Conservation (phyloP, 2,797 vertebrate genomes). For the Falco naumanni region DNA sequence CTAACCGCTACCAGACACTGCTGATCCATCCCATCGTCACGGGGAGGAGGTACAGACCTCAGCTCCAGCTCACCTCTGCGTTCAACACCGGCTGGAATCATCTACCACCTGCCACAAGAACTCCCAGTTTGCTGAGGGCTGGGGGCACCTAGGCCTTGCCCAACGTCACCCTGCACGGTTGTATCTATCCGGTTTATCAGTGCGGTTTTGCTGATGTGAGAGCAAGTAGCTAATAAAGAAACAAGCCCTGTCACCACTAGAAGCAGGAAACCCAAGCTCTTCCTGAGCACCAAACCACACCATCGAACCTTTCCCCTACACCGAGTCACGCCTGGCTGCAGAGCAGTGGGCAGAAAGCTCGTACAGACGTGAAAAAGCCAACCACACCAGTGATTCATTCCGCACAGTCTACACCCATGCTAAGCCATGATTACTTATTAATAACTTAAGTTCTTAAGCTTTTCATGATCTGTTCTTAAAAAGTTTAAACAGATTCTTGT, state of each 20-base stretch:
- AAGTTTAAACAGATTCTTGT: not conserved
- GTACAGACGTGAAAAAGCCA: not conserved
- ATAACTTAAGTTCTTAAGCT: not conserved
- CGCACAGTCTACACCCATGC: not conserved
- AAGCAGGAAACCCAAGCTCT: not conserved
- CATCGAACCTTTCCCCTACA: rapidly evolving
- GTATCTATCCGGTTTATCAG: not conserved
- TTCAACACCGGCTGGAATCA: not conserved
- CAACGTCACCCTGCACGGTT: not conserved
- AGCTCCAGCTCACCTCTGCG: not conserved
- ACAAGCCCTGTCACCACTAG: not conserved
- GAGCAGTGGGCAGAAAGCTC: not conserved
- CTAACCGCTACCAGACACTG: not conserved
- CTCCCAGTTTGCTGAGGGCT: not conserved
- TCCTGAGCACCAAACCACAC: not conserved
- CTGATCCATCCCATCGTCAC: not conserved
- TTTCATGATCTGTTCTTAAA: not conserved
- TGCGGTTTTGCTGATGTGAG: not conserved
- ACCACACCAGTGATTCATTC: not conserved
- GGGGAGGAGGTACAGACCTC: not conserved
- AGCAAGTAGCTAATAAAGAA: not conserved
- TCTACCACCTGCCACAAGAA: not conserved
- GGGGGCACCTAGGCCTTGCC: not conserved
- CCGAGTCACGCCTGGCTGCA: not conserved
- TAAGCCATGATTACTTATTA: not conserved